phyloP scores from a whole-genome alignment of 2,113 vertebrate genomes.

The Parotia lawesii region DNA sequence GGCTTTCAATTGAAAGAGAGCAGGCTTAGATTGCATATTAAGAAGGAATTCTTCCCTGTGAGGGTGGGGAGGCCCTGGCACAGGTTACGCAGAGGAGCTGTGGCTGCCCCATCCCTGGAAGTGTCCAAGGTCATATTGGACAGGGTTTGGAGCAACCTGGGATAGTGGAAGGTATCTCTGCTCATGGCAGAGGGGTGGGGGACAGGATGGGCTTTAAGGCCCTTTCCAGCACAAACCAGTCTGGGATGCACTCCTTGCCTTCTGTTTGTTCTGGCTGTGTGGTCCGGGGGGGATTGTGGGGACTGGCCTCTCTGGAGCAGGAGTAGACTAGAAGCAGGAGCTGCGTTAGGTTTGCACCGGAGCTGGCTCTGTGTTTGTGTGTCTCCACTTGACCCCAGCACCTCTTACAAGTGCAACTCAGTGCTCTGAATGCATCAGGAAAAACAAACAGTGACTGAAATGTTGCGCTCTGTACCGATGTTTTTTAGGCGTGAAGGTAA shows the following conservation, averaged over 20 bases:
- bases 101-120: background rate
- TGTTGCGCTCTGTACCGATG: rapidly evolving
- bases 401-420: background rate
- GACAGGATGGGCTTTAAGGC: background rate
- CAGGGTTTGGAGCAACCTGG: background rate
- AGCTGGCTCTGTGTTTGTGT: background rate
- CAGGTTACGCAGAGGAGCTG: background rate
- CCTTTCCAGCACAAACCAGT: background rate
- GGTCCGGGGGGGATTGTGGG: background rate
- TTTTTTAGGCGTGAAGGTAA: background rate
- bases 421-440: background rate
- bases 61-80: background rate
- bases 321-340: background rate
- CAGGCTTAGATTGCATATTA: background rate
- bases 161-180: background rate
- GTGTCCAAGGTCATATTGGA: background rate
- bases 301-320: background rate
- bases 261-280: background rate
- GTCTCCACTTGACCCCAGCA: background rate
- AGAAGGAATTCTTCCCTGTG: background rate
- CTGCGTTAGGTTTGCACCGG: rapidly evolving
- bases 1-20: background rate
- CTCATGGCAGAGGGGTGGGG: background rate
- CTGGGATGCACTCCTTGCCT: background rate
- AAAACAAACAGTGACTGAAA: background rate